Evolutionary conservation across 2,113 vertebrate genomes (phyloP).

Genomic region (Panthera uncia): DNA sequence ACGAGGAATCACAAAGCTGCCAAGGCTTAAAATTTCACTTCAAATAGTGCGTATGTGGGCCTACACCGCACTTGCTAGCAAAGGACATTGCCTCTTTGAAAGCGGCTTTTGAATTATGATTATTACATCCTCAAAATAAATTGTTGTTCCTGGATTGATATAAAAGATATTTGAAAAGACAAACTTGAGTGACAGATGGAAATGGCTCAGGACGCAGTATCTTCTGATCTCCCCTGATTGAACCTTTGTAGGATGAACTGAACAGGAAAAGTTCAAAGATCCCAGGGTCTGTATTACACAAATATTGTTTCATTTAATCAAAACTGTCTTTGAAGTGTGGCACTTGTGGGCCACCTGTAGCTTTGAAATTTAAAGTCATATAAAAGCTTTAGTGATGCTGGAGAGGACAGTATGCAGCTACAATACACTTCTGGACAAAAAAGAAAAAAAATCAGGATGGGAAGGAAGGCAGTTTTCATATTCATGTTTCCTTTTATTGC

Average conservation of each 20-base stretch:
- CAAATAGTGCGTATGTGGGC: constrained; percentile 65
- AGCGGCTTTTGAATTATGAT: constrained; percentile 78
- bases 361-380: constrained; percentile 91
- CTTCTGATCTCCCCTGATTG: constrained; percentile 92
- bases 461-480: constrained; percentile 80
- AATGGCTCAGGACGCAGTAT: constrained; percentile 69
- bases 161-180: constrained; percentile 83
- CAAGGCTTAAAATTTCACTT: constrained; percentile 76
- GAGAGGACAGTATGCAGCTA: constrained; percentile 63
- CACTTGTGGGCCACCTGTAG: constrained; percentile 89
- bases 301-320: constrained; percentile 89
- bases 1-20: constrained; percentile 63
- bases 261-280: constrained; percentile 92
- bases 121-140: constrained; percentile 82
- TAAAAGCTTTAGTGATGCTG: constrained; percentile 79
- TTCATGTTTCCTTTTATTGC: constrained; percentile 77
- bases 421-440: constrained; percentile 60
- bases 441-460: constrained; percentile 70
- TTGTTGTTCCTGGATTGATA: constrained; percentile 78
- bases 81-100: constrained; percentile 68
- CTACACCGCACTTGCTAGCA: background rate
- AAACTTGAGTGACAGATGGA: constrained; percentile 82
- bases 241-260: constrained; percentile 89
- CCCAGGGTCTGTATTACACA: constrained; percentile 82
- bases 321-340: constrained; percentile 92